Evolutionary conservation across 2,113 vertebrate species (phyloP), one percentile per base, ranked within the genome.

Genomic region (Halcyon malimbica): DNA sequence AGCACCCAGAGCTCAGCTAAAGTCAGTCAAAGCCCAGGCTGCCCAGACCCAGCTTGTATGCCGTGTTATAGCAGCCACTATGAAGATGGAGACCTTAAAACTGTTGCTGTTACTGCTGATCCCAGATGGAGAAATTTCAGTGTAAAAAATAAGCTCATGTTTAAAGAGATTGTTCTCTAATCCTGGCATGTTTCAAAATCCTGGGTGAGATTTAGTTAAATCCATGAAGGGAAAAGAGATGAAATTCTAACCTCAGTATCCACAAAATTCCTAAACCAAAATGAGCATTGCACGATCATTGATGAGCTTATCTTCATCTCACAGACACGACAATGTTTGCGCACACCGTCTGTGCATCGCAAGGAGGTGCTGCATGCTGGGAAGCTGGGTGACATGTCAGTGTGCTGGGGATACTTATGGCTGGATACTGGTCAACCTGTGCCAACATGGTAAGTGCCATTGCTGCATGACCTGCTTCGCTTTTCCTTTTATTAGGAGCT

Each of bases 191-290:
- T 89, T 93, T 94, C 62, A 79, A 91, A 96, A 96, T 90, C 62
- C 74, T 94, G 70, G 25, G 28, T 93, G 90, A 95, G 95, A 87
- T 94, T 94, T 91, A 93, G 65, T 68, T 87, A 93, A 97, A 91
- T 83, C 87, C 74, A 48, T 60, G 65, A 93, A 94, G 82, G 28
- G 19, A 91, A 77, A 89, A 87, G 69, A 71, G 33, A 64, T 84
- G 16, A 82, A 94, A 93, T 87, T 82, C 56, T 84, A 91, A 71
- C 84, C 69, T 91, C 31, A 24, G 33, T 24, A 54, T 68, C 60
- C 26, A 50, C 84, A 95, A 75, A 83, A 87, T 70, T 93, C 81
- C 69, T 67, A 76, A 70, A 71, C 46, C 19, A 46, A 77, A 84
- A 64, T 1, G 14, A 65, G 39, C 62, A 75, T 29, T 5, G 6